Base-by-base conservation (phyloP, 2,888 invertebrate genomes). In the Nasonia oneida region DNA sequence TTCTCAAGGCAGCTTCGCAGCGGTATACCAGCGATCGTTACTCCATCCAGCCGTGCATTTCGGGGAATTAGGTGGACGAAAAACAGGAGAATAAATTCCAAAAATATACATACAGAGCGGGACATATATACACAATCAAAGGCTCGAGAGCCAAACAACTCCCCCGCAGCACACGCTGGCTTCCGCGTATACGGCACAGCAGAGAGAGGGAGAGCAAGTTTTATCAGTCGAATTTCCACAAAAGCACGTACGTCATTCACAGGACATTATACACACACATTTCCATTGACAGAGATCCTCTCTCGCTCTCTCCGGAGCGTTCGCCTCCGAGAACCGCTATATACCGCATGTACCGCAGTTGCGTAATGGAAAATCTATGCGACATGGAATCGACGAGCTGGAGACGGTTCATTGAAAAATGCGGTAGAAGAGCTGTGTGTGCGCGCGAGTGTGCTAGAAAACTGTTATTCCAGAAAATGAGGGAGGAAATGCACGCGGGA, bases 391-490 rank as follows among this genome's bases (percentile, higher is more conserved):
- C 64, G 53, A 53, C 53, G 53, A 53, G 53, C 6, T 12, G n/a
- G 37, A 15, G 14, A 12, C 23, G 39, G 67, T 47, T 37, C 50
- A 47, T 61, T 61, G 61, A 61, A 61, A 61, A 61, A 61, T 61
- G 23, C 61, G 10, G 53, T 18, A 18, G 53, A 18, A 15, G 14
- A 15, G 15, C 6, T 29, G 42, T 42, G 23, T 5, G 4, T 5
- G 57, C 6, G 57, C 2, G 57, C n/a, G n/a, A 18, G 23, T 18
- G 64, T 3, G n/a, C 64, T 64, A 4, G 37, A 77, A 77, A 61
- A 75, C 74, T 81, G 64, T 74, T 81, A 74, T 81, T 81, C 53
- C 64, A 74, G 81, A 81, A 74, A 81, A 81, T 75, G 74, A 47
- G 61, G 33, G 42, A 75, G 64, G 74, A 81, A 64, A 64, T 29